Evolutionary conservation across 2,113 vertebrate species (phyloP), one percentile per base, ranked within the genome.

Genomic region (Rhinoptilus africanus): DNA sequence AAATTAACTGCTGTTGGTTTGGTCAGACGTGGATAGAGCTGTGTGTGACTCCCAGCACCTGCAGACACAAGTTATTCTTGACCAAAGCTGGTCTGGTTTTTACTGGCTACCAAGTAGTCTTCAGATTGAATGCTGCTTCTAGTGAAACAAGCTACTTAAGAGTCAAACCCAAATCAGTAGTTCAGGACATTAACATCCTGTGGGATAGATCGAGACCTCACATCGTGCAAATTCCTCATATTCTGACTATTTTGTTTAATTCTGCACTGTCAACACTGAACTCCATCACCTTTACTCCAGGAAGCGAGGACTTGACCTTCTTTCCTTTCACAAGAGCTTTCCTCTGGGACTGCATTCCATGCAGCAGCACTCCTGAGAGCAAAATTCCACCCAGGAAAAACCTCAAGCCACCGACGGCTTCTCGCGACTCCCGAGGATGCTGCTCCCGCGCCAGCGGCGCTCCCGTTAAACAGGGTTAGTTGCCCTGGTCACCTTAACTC

Each of bases 401-500:
- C 21, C 30, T 18, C 37, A 7, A 9, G 14, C 19, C 23, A 19
- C 1, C 1, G 8, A 2, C 50, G 4, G n/a, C 14, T 62, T n/a
- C 59, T 50, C 47, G 6, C 17, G 1, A 6, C 7, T 48, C 64
- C 51, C 1, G 12, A 53, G 54, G 28, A 32, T 3, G 24, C 19
- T 9, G 8, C 48, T 39, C 48, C 47, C 51, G 24, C 64, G 6
- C 1, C 3, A 22, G 24, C 34, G 3, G 5, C 5, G 14, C 47
- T 22, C 3, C 26, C 6, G 26, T 7, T 8, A 5, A 39, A 14
- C 12, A 4, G 28, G 8, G 18, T 22, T 7, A 4, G 12, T 24
- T 10, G 11, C 1, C 17, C 45, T 1, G 14, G 0, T 13, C 4
- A 0, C 48, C 5, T 12, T 5, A n/a, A 17, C n/a, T 4, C 1